Percentiles rank a stretch among this genome's conserved stretches.
These are phyloP conservation scores for Cylloceria caligata DNA, from an alignment of 2,888 invertebrate genomes.

Conservation along the genomic window DNA sequence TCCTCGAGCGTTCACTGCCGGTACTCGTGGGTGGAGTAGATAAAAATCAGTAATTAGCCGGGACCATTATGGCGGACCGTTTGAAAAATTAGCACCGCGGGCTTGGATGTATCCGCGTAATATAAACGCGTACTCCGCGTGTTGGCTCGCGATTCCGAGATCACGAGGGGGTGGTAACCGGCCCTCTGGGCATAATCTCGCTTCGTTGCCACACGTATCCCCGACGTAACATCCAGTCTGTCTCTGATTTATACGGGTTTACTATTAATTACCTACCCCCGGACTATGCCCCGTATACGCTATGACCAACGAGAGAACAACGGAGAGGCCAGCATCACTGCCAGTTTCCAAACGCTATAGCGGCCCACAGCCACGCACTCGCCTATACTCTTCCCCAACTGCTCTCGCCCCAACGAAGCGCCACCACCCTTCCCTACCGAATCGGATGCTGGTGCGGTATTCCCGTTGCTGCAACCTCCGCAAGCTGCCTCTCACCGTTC, in stretches of 20 bases:
- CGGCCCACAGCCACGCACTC: constrained; percentile 43
- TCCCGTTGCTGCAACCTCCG: constrained; percentile 14
- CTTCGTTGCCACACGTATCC: constrained; percentile 76
- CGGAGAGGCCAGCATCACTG: constrained; percentile 54
- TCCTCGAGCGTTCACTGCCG: constrained; percentile 63
- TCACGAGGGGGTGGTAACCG: constrained; percentile 78
- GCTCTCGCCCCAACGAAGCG: constrained; percentile 23
- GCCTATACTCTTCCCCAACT: constrained; percentile 34
- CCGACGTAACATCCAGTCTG: constrained; percentile 80
- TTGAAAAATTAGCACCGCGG: constrained; percentile 84
- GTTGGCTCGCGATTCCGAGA: constrained; percentile 44
- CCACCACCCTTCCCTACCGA: constrained; percentile 53
- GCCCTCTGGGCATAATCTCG: constrained; percentile 83
- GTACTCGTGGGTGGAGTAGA: constrained; percentile 76
- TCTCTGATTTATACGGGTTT: constrained; percentile 84
- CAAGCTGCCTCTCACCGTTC: constrained; percentile 42
- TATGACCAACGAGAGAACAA: neutral
- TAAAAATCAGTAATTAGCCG: constrained; percentile 85
- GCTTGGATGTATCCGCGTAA: constrained; percentile 31
- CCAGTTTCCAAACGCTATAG: constrained; percentile 58
- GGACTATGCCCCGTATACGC: constrained; percentile 14
- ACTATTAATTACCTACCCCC: constrained; percentile 82
- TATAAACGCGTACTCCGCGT: constrained; percentile 33
- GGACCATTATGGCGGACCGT: constrained; percentile 83
- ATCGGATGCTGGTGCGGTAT: constrained; percentile 41